A percentile compares a stretch with the other conserved stretches of the same genome.
phyloP scores from a whole-genome alignment of 2,888 invertebrate species.

The Oscheius myriophilus region DNA sequence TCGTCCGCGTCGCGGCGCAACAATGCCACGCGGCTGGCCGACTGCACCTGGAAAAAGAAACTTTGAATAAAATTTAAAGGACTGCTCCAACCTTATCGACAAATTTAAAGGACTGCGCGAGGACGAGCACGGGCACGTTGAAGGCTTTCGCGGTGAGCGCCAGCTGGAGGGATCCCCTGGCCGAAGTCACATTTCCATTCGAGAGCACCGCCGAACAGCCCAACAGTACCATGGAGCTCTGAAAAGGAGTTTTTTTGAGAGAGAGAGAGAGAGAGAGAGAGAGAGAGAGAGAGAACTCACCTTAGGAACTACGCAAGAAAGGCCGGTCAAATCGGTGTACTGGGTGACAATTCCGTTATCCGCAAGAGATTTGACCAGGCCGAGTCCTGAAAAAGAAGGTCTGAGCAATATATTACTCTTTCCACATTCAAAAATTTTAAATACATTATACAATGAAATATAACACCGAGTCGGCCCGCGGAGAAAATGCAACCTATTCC shows the following conservation, averaged over 20 bases:
- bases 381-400: slow-evolving; percentile 6
- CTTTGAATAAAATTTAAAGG: not conserved
- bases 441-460: too few species aligned
- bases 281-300: too few species aligned
- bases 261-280: too few species aligned
- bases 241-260: slow-evolving; percentile 21
- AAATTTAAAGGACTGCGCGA: slow-evolving; percentile 96
- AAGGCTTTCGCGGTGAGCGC: slow-evolving; percentile 85
- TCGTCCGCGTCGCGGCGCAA: slow-evolving; percentile 74
- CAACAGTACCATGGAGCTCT: slow-evolving; percentile 57
- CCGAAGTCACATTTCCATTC: slow-evolving; percentile 56
- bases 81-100: slow-evolving; percentile 80
- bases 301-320: slow-evolving; percentile 37
- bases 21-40: slow-evolving; percentile 42
- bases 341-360: slow-evolving; percentile 46
- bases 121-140: slow-evolving; percentile 92
- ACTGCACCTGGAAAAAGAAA: slow-evolving; percentile 42
- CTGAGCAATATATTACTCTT: too few species aligned
- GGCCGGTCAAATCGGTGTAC: slow-evolving; percentile 51
- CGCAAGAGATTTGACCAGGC: slow-evolving; percentile 1
- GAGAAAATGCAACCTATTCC: too few species aligned
- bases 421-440: too few species aligned
- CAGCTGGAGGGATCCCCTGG: slow-evolving; percentile 43
- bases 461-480: too few species aligned
- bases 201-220: slow-evolving; percentile 62